phyloP scores from a whole-genome alignment of 2,797 vertebrate species.

The Cossypha niveicapilla region DNA sequence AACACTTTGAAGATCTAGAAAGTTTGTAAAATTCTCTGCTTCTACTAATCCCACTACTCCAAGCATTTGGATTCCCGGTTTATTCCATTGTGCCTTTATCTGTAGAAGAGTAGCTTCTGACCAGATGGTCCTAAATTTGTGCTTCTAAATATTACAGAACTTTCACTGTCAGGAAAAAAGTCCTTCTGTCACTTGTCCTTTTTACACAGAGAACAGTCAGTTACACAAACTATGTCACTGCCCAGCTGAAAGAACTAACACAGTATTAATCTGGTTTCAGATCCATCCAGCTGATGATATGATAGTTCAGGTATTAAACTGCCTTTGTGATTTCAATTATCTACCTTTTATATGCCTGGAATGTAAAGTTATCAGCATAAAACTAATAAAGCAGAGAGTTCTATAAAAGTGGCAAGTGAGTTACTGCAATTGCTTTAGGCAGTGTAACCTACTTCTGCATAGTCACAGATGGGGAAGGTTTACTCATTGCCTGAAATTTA shows the following conservation, averaged over 20 bases:
- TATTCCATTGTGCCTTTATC: neutral
- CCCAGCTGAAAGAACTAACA: neutral
- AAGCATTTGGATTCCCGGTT: neutral
- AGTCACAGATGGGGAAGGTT: neutral
- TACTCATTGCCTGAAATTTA: neutral
- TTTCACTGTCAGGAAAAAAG: neutral
- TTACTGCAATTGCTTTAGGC: neutral
- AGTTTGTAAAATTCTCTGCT: neutral
- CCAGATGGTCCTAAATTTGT: neutral
- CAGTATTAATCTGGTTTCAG: neutral
- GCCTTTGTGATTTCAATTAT: constrained; percentile 25
- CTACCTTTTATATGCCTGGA: neutral
- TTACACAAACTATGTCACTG: neutral
- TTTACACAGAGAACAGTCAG: neutral
- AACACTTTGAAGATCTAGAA: neutral
- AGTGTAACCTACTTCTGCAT: constrained; percentile 3
- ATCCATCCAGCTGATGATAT: neutral
- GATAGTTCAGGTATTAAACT: neutral
- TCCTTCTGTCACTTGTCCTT: neutral
- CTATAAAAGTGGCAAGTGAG: neutral
- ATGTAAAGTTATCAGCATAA: constrained; percentile 21
- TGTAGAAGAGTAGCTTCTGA: neutral
- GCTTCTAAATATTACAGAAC: neutral
- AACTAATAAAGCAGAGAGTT: constrained; percentile 31
- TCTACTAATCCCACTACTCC: neutral